Conservation (phyloP, 2,797 vertebrate species). For the Hipposideros larvatus region DNA sequence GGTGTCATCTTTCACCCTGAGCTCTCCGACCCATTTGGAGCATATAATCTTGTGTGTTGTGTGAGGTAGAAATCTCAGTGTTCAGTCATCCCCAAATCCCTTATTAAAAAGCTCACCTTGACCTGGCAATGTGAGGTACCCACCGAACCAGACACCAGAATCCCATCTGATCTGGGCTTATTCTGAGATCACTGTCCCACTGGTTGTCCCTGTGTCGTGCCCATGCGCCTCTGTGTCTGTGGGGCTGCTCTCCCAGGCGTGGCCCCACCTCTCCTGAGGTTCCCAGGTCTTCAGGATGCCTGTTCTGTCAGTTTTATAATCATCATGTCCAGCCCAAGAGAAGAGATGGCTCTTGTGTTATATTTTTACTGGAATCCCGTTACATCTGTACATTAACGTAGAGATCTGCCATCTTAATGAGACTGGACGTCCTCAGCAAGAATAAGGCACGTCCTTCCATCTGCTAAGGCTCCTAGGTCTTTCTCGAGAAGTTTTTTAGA, state of each 20-base stretch:
- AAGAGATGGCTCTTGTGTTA: not conserved
- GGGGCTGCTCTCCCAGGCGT: not conserved
- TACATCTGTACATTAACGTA: not conserved
- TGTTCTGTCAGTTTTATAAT: not conserved
- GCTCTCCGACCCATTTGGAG: not conserved
- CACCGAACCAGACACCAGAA: fast-evolving
- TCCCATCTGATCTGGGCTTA: fast-evolving
- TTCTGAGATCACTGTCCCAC: not conserved
- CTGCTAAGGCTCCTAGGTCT: not conserved
- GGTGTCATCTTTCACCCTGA: fast-evolving
- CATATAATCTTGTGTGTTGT: fast-evolving
- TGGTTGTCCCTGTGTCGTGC: no score
- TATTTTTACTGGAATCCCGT: not conserved
- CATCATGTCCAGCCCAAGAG: not conserved
- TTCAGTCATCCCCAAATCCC: no score
- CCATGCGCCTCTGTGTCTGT: no score
- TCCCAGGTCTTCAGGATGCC: not conserved
- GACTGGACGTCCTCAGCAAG: not conserved
- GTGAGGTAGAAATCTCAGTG: not conserved
- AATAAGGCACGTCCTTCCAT: not conserved
- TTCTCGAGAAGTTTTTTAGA: not conserved
- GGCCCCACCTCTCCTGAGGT: not conserved
- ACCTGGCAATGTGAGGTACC: not conserved
- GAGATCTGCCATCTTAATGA: not conserved
- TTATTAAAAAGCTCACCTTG: not conserved